Evolutionary conservation across 1,140 invertebrate genomes (phyloP), one percentile per base, ranked within the genome.

Genomic region (Papilio polytes): DNA sequence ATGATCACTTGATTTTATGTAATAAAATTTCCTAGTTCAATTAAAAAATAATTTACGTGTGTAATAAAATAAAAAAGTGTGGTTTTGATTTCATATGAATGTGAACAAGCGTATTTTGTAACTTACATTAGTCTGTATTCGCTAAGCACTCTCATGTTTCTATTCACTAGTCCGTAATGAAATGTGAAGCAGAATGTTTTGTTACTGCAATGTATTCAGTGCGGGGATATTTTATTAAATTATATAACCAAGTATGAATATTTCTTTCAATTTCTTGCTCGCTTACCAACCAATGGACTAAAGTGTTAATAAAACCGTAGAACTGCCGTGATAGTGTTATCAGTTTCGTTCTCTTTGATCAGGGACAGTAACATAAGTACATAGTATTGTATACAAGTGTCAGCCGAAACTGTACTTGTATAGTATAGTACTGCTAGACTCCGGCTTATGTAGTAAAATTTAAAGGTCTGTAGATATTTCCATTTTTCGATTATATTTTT

Each of bases 111-210:
- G 22, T 63, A 12, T 63, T 63, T 63, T 63, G 59, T 63, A 63
- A 63, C 22, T 63, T 63, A 44, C 70, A 73, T 73, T 44, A n/a
- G 70, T 73, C 31, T 73, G 22, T 31, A 41, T 41, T 4, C 70
- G 31, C 70, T 48, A 20, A 74, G 73, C 10, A 74, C 41, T n/a
- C 72, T 74, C 20, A n/a, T 46, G 44, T 41, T 41, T n/a, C 44
- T 74, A 48, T 48, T 44, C 73, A 74, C 41, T 13, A 48, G n/a
- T 74, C 36, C 73, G 73, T 74, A 74, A 74, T 46, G 73, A 74
- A 74, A 74, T 74, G 20, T 46, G 73, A 74, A 48, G 73, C 41
- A 22, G 36, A 13, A 18, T 46, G 20, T 46, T 74, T 74, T 74
- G 73, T 74, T 48, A n/a, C 72, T 74, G 44, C 41, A 44, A 10